phyloP scores from a whole-genome alignment of 2,113 vertebrate genomes.

The Probosciger aterrimus region DNA sequence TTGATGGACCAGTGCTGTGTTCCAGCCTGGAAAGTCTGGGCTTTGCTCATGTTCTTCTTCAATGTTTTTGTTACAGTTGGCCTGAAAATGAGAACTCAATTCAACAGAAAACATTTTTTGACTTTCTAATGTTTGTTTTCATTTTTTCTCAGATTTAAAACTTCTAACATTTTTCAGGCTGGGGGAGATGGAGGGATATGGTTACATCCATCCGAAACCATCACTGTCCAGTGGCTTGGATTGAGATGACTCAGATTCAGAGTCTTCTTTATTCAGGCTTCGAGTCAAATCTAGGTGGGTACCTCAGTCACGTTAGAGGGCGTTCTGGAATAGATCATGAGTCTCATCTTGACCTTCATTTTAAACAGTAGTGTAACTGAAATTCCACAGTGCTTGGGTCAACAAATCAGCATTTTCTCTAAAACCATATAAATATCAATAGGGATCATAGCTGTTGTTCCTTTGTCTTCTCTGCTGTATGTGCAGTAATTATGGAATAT shows the following conservation, averaged over 20 bases:
- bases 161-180: constrained; percentile 27
- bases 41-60: constrained; percentile 14
- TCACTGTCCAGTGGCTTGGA: constrained; percentile 51
- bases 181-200: neutral
- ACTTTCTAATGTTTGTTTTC: constrained; percentile 62
- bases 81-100: neutral
- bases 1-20: neutral
- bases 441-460: neutral
- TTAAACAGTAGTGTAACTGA: neutral
- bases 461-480: neutral
- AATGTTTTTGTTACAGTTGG: constrained; percentile 55
- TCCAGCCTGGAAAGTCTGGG: constrained; percentile 23
- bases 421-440: neutral
- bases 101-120: constrained; percentile 44
- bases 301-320: neutral
- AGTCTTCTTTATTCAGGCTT: constrained; percentile 8
- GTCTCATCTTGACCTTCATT: neutral
- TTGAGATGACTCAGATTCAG: constrained; percentile 12
- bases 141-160: constrained; percentile 51
- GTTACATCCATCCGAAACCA: neutral
- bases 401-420: neutral
- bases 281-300: constrained; percentile 38
- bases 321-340: neutral
- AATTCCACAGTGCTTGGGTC: neutral
- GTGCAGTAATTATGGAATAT: neutral